These are phyloP conservation scores for Burhinus bistriatus DNA, from an alignment of 2,113 vertebrate genomes.

Conservation along the genomic window DNA sequence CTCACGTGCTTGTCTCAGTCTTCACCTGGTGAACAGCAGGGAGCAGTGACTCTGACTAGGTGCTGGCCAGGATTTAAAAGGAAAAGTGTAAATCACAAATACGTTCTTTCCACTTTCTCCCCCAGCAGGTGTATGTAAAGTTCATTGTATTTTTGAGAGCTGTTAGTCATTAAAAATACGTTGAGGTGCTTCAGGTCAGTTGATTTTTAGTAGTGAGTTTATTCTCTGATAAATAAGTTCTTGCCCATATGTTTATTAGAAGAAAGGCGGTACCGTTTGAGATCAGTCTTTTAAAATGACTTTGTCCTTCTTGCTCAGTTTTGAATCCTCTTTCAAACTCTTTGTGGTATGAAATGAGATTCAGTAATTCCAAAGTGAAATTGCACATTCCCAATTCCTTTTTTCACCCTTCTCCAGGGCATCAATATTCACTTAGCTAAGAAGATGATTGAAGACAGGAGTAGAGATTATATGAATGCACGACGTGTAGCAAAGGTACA, in stretches of 20 bases:
- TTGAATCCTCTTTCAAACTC: neutral
- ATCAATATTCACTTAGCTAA: slow-evolving; percentile 99
- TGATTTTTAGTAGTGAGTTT: neutral
- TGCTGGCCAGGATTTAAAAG: neutral
- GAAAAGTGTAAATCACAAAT: neutral
- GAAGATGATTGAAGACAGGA: slow-evolving; percentile 99
- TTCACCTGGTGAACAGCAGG: neutral
- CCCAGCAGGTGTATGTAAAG: neutral
- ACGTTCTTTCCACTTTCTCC: neutral
- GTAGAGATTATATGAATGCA: slow-evolving; percentile 99
- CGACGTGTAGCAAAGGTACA: slow-evolving; percentile 95
- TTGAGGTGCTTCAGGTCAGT: neutral
- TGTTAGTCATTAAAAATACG: neutral
- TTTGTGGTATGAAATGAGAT: neutral
- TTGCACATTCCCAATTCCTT: neutral
- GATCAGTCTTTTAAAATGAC: neutral
- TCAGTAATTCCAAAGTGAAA: neutral
- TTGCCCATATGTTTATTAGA: neutral
- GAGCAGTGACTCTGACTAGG: neutral
- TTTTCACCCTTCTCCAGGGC: slow-evolving; percentile 76
- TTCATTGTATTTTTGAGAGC: neutral
- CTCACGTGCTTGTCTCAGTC: neutral
- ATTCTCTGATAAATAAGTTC: neutral
- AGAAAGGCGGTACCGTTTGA: neutral
- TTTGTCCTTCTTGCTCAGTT: neutral